Evolutionary conservation across 2,888 invertebrate genomes (phyloP).

Genomic region (Coenonympha glycerion): DNA sequence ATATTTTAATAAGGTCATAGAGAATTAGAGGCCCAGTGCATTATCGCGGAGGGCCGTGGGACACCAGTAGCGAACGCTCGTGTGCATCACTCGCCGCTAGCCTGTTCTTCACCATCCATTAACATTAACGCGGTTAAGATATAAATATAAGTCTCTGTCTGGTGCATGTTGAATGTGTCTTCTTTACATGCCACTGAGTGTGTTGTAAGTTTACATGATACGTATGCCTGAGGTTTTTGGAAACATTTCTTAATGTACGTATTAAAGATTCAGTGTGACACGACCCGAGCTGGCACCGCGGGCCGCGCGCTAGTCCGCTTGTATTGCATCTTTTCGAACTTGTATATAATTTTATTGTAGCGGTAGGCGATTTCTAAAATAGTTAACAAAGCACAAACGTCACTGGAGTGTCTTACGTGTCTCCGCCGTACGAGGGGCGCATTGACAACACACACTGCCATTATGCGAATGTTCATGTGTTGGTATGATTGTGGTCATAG

Average conservation of each 20-base stretch:
- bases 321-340: conserved; percentile 44
- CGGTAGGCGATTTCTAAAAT: conserved; percentile 53
- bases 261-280: conserved; percentile 48
- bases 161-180: conserved; percentile 70
- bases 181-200: conserved; percentile 66
- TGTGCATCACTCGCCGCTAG: conserved; percentile 24
- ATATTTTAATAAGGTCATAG: too few species aligned
- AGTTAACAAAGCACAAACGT: conserved; percentile 63
- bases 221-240: conserved; percentile 64
- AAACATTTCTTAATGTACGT: conserved; percentile 72
- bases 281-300: conserved; percentile 69
- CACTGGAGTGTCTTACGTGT: conserved; percentile 62
- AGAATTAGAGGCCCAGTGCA: too few species aligned
- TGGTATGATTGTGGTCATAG: conserved; percentile 44
- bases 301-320: conserved; percentile 62
- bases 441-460: conserved; percentile 70
- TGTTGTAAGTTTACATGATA: conserved; percentile 60
- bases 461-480: conserved; percentile 55
- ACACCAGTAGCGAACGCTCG: conserved; percentile 21
- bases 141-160: conserved; percentile 53
- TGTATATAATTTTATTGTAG: conserved; percentile 57
- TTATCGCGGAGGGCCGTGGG: background rate
- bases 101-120: conserved; percentile 42
- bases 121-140: conserved; percentile 45
- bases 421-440: conserved; percentile 44